Base-by-base conservation (phyloP, 92 coral and sea anemone genomes). In the Zoanthus solanderi region DNA sequence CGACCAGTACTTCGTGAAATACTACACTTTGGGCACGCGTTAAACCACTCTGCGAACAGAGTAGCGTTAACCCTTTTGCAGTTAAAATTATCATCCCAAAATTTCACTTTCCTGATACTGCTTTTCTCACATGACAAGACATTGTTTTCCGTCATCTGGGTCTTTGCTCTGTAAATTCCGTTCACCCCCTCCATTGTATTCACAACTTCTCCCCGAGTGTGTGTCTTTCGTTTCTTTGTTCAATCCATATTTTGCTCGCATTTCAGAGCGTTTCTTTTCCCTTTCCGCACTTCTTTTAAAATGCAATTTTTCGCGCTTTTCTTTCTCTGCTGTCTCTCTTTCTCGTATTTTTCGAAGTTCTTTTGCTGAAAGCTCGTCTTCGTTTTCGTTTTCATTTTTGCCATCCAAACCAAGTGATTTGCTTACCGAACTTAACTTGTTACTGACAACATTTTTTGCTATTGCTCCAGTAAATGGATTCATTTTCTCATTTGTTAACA, bases 331-430 rank as follows among this genome's bases (percentile, higher is more conserved):
- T 45, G 85, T 75, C n/a, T 81, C 85, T 68, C 23, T 81, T 65
- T 65, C 85, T 81, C 66, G 85, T 65, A n/a, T 4, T 81, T 81
- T 81, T 66, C 85, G 75, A 81, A 81, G 34, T 52, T 81, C 75
- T 65, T 81, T 81, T 14, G 85, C 85, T 23, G 85, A 80, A 17
- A 45, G 45, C n/a, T 13, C 85, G 6, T 45, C 63, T 17, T 81
- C 85, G 85, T 53, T 50, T 46, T 67, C 85, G 1, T 29, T 42
- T 9, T 66, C 44, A 23, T 54, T 34, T 9, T 46, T 46, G 23
- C 66, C 75, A 47, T 65, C 50, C 63, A 81, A 47, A 14, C 85
- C 85, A 45, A 81, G 85, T 0, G 85, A 81, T 31, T 81, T 81
- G 74, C 61, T 81, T 7, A 81, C 85, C 5, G 85, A 66, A 18